A percentile compares a stretch with the other conserved stretches of the same genome.
Conservation (phyloP, 2,797 vertebrate genomes). For the Coilia nasus region DNA sequence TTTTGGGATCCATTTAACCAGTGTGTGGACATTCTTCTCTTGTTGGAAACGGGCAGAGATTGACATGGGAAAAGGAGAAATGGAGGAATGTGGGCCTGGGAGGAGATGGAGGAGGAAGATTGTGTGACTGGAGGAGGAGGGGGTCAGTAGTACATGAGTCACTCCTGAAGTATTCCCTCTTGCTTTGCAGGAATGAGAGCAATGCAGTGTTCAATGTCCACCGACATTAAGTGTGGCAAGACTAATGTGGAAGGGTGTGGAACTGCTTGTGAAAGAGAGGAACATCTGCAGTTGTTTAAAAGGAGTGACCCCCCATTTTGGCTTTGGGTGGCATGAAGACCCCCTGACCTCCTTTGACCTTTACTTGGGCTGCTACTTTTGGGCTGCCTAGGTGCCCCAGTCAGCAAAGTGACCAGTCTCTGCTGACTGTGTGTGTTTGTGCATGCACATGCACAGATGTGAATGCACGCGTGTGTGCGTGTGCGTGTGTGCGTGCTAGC, state of each 20-base stretch:
- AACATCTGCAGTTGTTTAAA: neutral
- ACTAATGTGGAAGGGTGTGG: slow-evolving; percentile 1
- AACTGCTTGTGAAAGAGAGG: neutral
- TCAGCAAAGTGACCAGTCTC: neutral
- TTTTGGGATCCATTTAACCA: no score
- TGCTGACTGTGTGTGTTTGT: no score
- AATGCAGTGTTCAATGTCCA: neutral
- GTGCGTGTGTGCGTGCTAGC: neutral
- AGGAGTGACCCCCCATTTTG: neutral
- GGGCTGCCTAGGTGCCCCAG: neutral
- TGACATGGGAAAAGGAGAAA: slow-evolving; percentile 11
- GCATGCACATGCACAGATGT: no score
- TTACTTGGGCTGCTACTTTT: neutral
- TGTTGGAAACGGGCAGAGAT: neutral
- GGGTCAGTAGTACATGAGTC: neutral
- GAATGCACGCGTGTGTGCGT: no score
- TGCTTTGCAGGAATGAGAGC: neutral
- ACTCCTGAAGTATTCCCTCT: neutral
- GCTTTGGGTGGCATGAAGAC: neutral
- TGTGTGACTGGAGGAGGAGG: no score
- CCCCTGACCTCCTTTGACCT: neutral
- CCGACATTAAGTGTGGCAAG: neutral
- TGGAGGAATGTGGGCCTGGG: no score
- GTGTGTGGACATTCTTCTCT: no score
- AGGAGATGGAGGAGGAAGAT: no score